phyloP scores from a whole-genome alignment of 2,888 invertebrate species.

The Willowsia nigromaculata region DNA sequence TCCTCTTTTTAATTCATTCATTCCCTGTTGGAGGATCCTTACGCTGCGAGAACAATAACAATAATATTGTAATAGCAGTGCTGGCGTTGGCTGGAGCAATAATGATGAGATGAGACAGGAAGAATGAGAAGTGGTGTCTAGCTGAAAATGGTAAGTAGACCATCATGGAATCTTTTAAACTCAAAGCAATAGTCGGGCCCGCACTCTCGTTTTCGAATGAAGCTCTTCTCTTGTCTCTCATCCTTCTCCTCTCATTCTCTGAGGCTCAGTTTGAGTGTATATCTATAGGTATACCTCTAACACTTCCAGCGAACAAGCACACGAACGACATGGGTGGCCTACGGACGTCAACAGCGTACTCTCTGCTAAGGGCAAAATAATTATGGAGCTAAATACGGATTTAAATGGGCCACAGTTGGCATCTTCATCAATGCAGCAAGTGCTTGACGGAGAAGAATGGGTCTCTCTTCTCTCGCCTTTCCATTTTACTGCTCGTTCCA shows the following conservation, averaged over 20 bases:
- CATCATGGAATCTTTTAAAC: neutral
- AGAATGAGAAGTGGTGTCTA: conserved; percentile 23
- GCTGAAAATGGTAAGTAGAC: conserved; percentile 30
- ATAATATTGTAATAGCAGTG: conserved; percentile 59
- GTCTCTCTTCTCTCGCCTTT: conserved; percentile 58
- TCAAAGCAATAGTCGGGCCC: neutral
- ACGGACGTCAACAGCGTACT: conserved; percentile 60
- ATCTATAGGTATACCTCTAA: neutral
- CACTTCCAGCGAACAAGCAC: neutral
- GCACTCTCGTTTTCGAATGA: conserved; percentile 5
- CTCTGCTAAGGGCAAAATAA: conserved; percentile 68
- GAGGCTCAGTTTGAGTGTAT: neutral
- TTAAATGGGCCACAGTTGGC: conserved; percentile 75
- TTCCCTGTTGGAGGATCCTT: conserved; percentile 34
- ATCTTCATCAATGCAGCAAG: conserved; percentile 71
- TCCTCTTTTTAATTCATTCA: conserved; percentile 48
- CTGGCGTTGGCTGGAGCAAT: conserved; percentile 21
- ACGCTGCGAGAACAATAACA: conserved; percentile 56
- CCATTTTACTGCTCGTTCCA: conserved; percentile 40
- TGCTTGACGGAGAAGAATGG: conserved; percentile 67
- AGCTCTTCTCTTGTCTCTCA: conserved; percentile 38
- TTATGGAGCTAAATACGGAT: conserved; percentile 71
- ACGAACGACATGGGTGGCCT: conserved; percentile 57
- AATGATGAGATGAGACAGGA: conserved; percentile 49
- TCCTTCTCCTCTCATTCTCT: conserved; percentile 34